phyloP scores from a whole-genome alignment of 2,797 vertebrate species.

The Octomys mimax region DNA sequence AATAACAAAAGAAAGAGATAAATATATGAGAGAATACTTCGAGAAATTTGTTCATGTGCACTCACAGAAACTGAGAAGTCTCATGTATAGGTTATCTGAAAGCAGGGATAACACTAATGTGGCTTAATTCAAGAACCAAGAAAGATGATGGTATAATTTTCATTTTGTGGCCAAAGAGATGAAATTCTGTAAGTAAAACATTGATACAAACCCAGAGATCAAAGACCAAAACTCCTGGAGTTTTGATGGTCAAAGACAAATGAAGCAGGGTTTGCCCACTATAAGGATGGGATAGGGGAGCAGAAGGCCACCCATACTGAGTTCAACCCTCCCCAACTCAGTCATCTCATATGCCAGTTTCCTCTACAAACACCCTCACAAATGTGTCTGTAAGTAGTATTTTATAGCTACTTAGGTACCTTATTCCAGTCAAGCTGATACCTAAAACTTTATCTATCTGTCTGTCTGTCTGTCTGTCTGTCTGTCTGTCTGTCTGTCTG shows the following conservation, averaged over 20 bases:
- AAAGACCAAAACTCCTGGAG: neutral
- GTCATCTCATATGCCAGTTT: neutral
- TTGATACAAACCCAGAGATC: neutral
- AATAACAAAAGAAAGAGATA: neutral
- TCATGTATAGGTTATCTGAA: neutral
- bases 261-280: neutral
- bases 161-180: neutral
- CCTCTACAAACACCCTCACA: neutral
- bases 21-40: neutral
- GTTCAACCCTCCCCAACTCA: neutral
- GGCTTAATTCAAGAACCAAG: neutral
- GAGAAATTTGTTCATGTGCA: neutral
- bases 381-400: neutral
- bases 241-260: neutral
- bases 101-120: neutral
- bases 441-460: neutral
- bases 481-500: neutral
- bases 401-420: neutral
- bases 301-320: neutral
- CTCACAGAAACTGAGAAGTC: neutral
- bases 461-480: no score
- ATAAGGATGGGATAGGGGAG: accelerated
- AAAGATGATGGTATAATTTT: neutral
- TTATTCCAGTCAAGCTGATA: neutral
- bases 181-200: neutral